These are phyloP conservation scores for Trichopria drosophilae DNA, from an alignment of 2,888 invertebrate species.

Conservation along the genomic window DNA sequence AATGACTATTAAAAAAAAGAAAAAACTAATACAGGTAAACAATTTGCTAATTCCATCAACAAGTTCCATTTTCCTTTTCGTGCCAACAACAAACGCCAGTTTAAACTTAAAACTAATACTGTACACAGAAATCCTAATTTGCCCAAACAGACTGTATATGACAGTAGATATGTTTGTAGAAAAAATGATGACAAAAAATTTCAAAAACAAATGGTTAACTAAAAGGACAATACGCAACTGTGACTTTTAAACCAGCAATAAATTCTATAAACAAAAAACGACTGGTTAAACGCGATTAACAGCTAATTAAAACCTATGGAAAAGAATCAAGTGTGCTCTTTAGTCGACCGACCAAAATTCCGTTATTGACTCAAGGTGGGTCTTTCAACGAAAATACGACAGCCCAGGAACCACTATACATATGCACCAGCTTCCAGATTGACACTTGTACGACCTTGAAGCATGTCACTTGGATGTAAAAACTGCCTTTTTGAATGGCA, in stretches of 20 bases:
- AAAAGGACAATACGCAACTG: no score
- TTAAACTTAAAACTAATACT: no score
- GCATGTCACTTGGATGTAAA: slow-evolving; percentile 25
- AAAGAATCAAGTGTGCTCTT: neutral
- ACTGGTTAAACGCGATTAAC: slow-evolving; percentile 15
- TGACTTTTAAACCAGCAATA: slow-evolving; percentile 21
- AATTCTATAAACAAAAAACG: slow-evolving; percentile 8
- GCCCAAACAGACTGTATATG: neutral
- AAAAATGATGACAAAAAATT: no score
- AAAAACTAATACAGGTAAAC: no score
- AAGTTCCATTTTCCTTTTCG: no score
- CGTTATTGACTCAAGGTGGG: slow-evolving; percentile 30
- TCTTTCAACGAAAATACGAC: slow-evolving; percentile 29
- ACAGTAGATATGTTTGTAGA: no score
- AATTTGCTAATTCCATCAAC: no score
- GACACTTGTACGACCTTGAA: slow-evolving; percentile 17
- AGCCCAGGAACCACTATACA: slow-evolving; percentile 6
- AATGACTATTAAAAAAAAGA: neutral
- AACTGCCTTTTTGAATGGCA: slow-evolving; percentile 38
- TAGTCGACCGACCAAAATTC: neutral
- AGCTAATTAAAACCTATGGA: slow-evolving; percentile 15
- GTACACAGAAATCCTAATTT: neutral
- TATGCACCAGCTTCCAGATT: slow-evolving; percentile 29
- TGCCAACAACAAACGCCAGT: no score
- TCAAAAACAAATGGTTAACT: no score